These are phyloP conservation scores for Squalus acanthias DNA, from an alignment of 2,797 vertebrate genomes.

Conservation along the genomic window DNA sequence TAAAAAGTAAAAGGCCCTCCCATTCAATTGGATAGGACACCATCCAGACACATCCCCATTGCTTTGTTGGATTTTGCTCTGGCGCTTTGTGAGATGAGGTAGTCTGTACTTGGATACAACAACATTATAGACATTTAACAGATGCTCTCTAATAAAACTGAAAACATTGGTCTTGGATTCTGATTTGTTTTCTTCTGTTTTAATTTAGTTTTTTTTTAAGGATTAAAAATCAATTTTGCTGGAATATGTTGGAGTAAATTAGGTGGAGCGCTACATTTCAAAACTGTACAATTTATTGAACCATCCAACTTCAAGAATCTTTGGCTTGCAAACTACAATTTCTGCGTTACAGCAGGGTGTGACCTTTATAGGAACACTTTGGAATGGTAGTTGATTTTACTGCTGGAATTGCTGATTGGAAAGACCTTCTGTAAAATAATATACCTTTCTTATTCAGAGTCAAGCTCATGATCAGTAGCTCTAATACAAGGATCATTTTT, in stretches of 20 bases:
- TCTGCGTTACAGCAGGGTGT: not conserved
- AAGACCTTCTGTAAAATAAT: not conserved
- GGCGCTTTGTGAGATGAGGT: slow-evolving; percentile 36
- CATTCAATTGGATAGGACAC: too few species aligned
- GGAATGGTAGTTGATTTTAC: not conserved
- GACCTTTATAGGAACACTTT: not conserved
- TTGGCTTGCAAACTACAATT: not conserved
- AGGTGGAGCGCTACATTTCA: not conserved
- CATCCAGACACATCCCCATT: too few species aligned
- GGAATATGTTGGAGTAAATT: not conserved
- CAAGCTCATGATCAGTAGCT: slow-evolving; percentile 1
- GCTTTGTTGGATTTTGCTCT: slow-evolving; percentile 39
- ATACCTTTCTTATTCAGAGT: not conserved
- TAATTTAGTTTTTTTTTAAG: too few species aligned
- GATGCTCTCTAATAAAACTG: slow-evolving; percentile 48
- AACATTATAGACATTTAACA: slow-evolving; percentile 44
- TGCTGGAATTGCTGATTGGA: not conserved
- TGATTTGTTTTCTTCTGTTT: too few species aligned
- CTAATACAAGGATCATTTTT: too few species aligned
- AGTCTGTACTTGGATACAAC: too few species aligned
- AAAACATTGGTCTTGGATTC: not conserved
- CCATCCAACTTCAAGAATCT: not conserved
- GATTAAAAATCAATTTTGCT: not conserved
- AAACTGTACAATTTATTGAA: not conserved
- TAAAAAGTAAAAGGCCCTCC: too few species aligned